Percentiles rank a stretch among this genome's conserved stretches.
These are phyloP conservation scores for Caerostris darwini DNA, from an alignment of 1,140 invertebrate species.

Conservation along the genomic window DNA sequence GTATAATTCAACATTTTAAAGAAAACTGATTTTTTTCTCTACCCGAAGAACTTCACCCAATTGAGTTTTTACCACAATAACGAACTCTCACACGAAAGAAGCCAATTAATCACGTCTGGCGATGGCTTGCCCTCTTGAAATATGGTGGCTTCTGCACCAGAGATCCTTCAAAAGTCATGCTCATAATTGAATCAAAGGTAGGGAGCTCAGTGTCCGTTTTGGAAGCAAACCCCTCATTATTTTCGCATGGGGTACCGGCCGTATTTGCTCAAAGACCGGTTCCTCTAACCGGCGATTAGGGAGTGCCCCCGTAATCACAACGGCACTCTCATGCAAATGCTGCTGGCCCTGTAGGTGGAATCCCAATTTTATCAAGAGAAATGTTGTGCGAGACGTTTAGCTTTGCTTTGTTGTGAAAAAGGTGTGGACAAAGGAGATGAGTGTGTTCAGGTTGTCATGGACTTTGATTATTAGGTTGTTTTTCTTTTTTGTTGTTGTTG, in stretches of 20 bases:
- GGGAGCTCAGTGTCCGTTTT: conserved; percentile 38
- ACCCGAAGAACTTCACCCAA: background rate
- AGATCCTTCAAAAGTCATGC: conserved; percentile 36
- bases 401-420: background rate
- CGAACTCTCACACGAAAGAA: background rate
- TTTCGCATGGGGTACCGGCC: conserved; percentile 40
- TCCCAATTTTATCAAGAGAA: background rate
- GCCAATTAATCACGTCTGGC: background rate
- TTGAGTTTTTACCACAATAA: background rate
- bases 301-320: conserved; percentile 60
- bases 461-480: background rate
- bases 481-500: background rate
- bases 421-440: background rate
- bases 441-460: background rate
- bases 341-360: background rate
- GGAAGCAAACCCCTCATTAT: conserved; percentile 66
- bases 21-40: no score
- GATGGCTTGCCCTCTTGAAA: conserved; percentile 21
- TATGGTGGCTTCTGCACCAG: conserved; percentile 5
- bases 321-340: conserved; percentile 9
- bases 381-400: background rate
- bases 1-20: no score
- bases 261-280: conserved; percentile 63
- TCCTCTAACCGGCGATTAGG: conserved; percentile 46
- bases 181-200: conserved; percentile 62